Base-by-base conservation (phyloP, 2,797 vertebrate species). In the Acanthopagrus latus region DNA sequence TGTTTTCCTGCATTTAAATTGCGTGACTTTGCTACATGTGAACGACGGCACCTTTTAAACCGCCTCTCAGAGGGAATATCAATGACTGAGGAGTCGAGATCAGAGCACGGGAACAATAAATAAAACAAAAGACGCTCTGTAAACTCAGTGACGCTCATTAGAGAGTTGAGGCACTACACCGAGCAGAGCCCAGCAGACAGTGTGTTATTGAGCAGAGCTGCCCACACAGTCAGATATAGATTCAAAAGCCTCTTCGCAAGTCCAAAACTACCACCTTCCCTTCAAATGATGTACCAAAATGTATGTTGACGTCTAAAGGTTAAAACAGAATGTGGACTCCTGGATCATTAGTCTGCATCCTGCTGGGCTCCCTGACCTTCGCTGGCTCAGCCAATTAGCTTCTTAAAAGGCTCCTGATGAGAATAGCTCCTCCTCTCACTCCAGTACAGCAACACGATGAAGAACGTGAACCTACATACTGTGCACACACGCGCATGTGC, bases 341-440 rank as follows among this genome's bases (percentile, higher is more conserved):
- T 62, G 50, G 41, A 68, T 84, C 66, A 59, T 82, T 66, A 64
- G 74, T 65, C 54, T 59, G 29, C 33, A 25, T 79, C 78, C 68
- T 72, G 66, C 75, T 76, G 83, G 48, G 72, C 64, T 63, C 55
- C 52, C 81, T 79, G 74, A 83, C 75, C 85, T 81, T 87, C 72
- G 59, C 74, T 85, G 58, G n/a, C 70, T 87, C 59, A 75, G 56
- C 59, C 82, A 86, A 81, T 90, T 86, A 91, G 56, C 68, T 73
- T 73, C 81, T 82, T 84, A 83, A 89, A 73, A 65, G 67, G 63
- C 64, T 67, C 38, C 56, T 89, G 81, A 88, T 75, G 54, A 88
- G 27, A 66, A 58, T 1, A 27, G 68, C 64, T 65, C 64, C 41
- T 70, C 79, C 27, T 54, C 18, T 27, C 17, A 38, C 47, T 63